These are phyloP conservation scores for Aramus guarauna DNA, from an alignment of 2,113 vertebrate species.

Conservation along the genomic window DNA sequence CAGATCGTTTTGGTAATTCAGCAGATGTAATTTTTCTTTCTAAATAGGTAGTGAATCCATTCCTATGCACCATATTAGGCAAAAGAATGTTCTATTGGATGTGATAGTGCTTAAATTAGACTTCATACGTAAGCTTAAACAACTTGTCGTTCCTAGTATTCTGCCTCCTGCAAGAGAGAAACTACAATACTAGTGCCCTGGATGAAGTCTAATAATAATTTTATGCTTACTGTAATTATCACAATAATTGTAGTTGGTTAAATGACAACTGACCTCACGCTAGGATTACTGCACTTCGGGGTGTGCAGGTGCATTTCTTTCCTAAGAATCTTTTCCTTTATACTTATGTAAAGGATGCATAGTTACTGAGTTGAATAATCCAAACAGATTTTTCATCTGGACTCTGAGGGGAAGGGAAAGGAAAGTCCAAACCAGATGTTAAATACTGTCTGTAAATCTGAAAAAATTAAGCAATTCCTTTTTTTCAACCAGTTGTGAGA, in stretches of 20 bases:
- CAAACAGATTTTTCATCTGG: background rate
- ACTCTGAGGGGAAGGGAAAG: background rate
- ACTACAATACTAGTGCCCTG: background rate
- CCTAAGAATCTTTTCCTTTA: background rate
- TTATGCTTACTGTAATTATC: background rate
- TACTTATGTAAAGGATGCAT: background rate
- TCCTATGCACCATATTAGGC: background rate
- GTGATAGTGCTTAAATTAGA: background rate
- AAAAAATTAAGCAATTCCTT: accelerated
- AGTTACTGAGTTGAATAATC: background rate
- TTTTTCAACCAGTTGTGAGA: background rate
- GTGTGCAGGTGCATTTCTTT: background rate
- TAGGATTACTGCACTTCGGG: background rate
- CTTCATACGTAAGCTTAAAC: background rate
- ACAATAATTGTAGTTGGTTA: background rate
- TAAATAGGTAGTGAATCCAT: background rate
- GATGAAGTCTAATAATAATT: background rate
- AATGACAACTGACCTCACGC: background rate
- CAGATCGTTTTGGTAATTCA: background rate
- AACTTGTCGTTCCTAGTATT: background rate
- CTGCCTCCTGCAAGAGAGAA: background rate
- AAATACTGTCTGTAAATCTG: background rate
- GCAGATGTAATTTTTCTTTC: background rate
- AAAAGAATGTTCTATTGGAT: background rate
- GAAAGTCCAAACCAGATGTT: background rate